phyloP scores from a whole-genome alignment of 2,113 vertebrate species.

The Poicephalus gulielmi region DNA sequence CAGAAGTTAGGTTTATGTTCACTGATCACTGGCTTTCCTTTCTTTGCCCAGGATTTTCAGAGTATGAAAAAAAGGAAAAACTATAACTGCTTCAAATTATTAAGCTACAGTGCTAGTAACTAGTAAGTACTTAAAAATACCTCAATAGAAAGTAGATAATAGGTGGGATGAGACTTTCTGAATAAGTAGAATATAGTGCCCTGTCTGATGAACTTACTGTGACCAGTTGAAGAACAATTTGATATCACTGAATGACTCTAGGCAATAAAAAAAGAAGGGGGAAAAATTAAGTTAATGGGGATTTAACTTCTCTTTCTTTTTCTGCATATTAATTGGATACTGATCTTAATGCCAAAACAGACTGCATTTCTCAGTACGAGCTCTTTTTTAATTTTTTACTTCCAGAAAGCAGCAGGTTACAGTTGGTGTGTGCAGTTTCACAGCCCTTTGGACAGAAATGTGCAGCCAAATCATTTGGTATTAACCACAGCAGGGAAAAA shows the following conservation, averaged over 20 bases:
- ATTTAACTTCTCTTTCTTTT: not conserved
- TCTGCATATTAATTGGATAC: not conserved
- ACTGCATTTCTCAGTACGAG: not conserved
- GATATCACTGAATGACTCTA: not conserved
- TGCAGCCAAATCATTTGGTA: not conserved
- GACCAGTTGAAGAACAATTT: not conserved
- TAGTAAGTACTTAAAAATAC: not conserved
- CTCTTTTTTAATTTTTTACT: not conserved
- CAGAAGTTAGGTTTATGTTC: not conserved
- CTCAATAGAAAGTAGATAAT: not conserved
- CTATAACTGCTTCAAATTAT: not conserved
- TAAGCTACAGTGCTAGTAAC: not conserved
- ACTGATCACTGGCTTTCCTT: not conserved
- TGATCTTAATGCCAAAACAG: not conserved
- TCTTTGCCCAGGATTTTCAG: not conserved
- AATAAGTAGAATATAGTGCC: not conserved
- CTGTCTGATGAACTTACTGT: not conserved
- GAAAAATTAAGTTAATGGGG: rapidly evolving
- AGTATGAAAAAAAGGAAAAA: not conserved
- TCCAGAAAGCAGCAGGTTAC: not conserved
- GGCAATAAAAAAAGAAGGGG: not conserved
- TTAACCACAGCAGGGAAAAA: not conserved
- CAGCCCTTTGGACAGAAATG: not conserved
- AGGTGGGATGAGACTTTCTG: not conserved
- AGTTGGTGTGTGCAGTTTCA: not conserved